A percentile compares a stretch with the other conserved stretches of the same genome.
phyloP scores from a whole-genome alignment of 2,797 vertebrate genomes.

The Esox lucius region DNA sequence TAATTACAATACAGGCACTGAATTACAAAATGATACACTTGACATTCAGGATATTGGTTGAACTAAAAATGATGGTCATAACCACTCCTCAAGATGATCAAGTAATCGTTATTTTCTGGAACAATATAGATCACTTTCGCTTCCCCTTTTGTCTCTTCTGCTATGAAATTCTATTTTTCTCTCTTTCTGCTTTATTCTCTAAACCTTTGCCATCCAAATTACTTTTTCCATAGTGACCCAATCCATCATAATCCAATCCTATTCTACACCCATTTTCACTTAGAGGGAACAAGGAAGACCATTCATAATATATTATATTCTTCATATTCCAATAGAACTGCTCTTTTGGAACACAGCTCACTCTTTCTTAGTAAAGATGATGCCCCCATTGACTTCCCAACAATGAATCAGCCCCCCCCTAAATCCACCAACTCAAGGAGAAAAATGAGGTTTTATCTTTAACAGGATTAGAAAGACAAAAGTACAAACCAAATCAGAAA shows the following conservation, averaged over 20 bases:
- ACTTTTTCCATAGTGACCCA: background rate
- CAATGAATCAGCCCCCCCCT: conserved; percentile 14
- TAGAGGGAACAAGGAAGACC: background rate
- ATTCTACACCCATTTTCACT: background rate
- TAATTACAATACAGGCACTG: too few species aligned
- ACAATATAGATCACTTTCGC: too few species aligned
- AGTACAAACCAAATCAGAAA: conserved; percentile 31
- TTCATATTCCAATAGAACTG: background rate
- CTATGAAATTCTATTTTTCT: too few species aligned
- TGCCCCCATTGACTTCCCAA: background rate
- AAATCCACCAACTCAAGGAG: conserved; percentile 4
- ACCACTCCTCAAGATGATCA: too few species aligned
- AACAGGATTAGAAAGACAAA: conserved; percentile 54
- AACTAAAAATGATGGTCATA: too few species aligned
- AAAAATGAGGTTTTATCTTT: conserved; percentile 41
- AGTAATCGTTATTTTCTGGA: too few species aligned
- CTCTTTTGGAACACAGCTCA: background rate
- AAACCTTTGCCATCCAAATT: background rate
- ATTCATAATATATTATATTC: background rate
- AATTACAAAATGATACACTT: too few species aligned
- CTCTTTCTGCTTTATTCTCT: too few species aligned
- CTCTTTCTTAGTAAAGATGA: background rate
- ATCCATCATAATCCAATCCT: background rate
- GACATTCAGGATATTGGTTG: too few species aligned
- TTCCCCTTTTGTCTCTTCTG: too few species aligned